phyloP scores from a whole-genome alignment of 2,113 vertebrate genomes.

The Corythaeola cristata region DNA sequence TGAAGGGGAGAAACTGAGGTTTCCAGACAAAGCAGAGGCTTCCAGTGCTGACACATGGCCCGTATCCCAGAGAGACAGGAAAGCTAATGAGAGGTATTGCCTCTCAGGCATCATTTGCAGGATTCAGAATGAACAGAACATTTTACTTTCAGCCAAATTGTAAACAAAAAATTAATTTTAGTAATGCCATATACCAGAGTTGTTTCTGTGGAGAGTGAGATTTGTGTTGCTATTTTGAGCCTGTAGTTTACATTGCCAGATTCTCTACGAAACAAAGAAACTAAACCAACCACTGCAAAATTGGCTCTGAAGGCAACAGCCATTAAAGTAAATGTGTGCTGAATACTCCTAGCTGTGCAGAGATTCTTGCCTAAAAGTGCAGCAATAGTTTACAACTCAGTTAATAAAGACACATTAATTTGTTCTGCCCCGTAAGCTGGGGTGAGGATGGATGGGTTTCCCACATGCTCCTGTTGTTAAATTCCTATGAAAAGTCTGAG shows the following conservation, averaged over 20 bases:
- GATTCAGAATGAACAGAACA: neutral
- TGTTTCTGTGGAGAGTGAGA: neutral
- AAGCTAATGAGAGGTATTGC: constrained; percentile 37
- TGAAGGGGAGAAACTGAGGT: constrained; percentile 55
- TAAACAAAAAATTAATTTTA: constrained; percentile 42
- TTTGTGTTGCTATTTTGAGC: constrained; percentile 33
- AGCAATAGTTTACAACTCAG: neutral
- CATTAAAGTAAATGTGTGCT: neutral
- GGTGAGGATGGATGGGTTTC: neutral
- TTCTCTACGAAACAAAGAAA: constrained; percentile 7
- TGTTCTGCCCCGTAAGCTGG: neutral
- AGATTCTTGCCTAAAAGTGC: neutral
- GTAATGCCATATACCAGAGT: neutral
- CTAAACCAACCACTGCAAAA: neutral
- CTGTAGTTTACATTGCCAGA: constrained; percentile 10
- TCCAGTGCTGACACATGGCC: constrained; percentile 18
- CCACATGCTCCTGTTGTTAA: neutral
- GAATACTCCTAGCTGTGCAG: neutral
- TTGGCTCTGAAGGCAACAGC: neutral
- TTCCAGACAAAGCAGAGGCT: constrained; percentile 63
- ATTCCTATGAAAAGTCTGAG: neutral
- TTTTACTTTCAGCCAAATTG: constrained; percentile 1
- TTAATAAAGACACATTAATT: neutral
- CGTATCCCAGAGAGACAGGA: constrained; percentile 57
- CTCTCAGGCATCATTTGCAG: neutral